These are phyloP conservation scores for Acipenser transmontanus DNA, from an alignment of 2,797 vertebrate genomes.

Conservation along the genomic window DNA sequence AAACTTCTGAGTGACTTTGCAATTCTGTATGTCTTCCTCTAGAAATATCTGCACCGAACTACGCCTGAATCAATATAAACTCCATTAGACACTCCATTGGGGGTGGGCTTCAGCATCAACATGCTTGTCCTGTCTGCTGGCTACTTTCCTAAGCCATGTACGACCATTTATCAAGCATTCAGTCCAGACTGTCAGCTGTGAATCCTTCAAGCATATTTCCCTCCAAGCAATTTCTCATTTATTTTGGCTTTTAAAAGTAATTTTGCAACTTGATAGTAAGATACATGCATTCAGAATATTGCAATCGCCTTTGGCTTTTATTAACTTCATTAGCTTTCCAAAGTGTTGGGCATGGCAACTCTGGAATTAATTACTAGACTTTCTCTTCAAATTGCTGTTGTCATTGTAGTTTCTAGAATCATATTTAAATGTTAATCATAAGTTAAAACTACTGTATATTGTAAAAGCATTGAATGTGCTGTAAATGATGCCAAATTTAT, in stretches of 20 bases:
- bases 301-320: too few species aligned
- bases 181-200: constrained; percentile 10
- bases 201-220: constrained; percentile 21
- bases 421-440: too few species aligned
- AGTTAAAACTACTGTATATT: too few species aligned
- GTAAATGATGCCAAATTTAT: too few species aligned
- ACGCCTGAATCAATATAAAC: constrained; percentile 47
- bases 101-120: constrained; percentile 44
- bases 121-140: constrained; percentile 27
- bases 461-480: too few species aligned
- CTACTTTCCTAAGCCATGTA: constrained; percentile 21
- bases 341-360: too few species aligned
- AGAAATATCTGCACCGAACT: constrained; percentile 42
- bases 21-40: constrained; percentile 35
- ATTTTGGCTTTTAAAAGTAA: constrained; percentile 27
- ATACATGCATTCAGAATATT: not conserved
- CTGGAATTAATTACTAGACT: too few species aligned
- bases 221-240: constrained; percentile 21
- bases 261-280: constrained; percentile 34
- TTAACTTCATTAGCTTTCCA: too few species aligned
- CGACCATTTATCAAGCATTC: constrained; percentile 27
- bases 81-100: constrained; percentile 51
- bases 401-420: too few species aligned
- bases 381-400: too few species aligned
- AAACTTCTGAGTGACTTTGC: constrained; percentile 19